These are phyloP conservation scores for Stichodactyla helianthus DNA, from an alignment of 64 coral and sea anemone species.

Conservation along the genomic window DNA sequence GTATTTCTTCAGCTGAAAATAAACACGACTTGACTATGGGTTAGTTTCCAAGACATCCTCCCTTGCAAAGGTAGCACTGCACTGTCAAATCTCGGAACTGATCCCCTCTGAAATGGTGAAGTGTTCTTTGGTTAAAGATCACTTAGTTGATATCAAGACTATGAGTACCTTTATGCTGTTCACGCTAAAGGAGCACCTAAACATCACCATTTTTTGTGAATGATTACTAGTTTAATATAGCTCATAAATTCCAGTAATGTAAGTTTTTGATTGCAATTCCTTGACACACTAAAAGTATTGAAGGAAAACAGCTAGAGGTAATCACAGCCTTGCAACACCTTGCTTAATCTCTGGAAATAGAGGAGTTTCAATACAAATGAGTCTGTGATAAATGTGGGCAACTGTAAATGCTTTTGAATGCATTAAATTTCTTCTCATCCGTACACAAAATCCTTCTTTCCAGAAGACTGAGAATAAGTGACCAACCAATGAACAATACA, in stretches of 20 bases:
- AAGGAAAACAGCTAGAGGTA: neutral
- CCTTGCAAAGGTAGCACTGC: slow-evolving; percentile 8
- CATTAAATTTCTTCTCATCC: neutral
- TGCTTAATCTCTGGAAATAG: neutral
- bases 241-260: neutral
- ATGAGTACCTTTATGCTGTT: neutral
- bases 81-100: neutral
- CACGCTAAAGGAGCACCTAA: neutral
- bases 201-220: neutral
- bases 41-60: slow-evolving; percentile 37
- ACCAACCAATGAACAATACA: neutral
- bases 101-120: neutral
- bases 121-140: neutral
- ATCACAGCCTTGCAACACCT: neutral
- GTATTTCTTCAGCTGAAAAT: slow-evolving; percentile 46
- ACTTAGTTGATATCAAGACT: neutral
- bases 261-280: neutral
- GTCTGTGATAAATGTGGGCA: neutral
- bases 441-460: slow-evolving; percentile 2
- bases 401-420: neutral
- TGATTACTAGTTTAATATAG: neutral
- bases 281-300: neutral
- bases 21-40: slow-evolving; percentile 49
- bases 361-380: neutral
- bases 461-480: slow-evolving; percentile 6